phyloP scores from a whole-genome alignment of 2,888 invertebrate species.

The Cecidostiba fungosa region DNA sequence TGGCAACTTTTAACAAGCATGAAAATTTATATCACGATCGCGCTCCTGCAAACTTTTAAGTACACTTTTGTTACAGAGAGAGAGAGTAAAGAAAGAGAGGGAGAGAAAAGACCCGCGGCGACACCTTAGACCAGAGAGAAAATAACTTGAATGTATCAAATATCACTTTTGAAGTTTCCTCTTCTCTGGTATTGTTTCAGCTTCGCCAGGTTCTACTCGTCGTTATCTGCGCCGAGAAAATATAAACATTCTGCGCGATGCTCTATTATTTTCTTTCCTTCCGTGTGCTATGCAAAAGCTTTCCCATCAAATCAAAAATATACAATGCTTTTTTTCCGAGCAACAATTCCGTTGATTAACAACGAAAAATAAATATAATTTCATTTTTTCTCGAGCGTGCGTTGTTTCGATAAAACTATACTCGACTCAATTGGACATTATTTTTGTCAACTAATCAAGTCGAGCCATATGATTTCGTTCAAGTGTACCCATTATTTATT shows the following conservation, averaged over 20 bases:
- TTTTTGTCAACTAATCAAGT: too few species aligned
- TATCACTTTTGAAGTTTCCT: slow-evolving; percentile 57
- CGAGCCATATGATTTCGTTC: too few species aligned
- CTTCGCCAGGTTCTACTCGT: slow-evolving; percentile 14
- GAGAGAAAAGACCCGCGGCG: slow-evolving; percentile 60
- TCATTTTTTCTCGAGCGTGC: too few species aligned
- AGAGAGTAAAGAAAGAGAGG: slow-evolving; percentile 33
- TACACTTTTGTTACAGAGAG: slow-evolving; percentile 62
- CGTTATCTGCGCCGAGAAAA: neutral
- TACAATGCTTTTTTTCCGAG: too few species aligned
- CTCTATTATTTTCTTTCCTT: neutral
- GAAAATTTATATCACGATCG: slow-evolving; percentile 63
- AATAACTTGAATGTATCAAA: slow-evolving; percentile 61
- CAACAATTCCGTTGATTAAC: too few species aligned
- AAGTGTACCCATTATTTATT: too few species aligned
- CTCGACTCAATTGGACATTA: too few species aligned
- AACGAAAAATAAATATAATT: too few species aligned
- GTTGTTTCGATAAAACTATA: too few species aligned
- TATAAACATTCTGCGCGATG: slow-evolving; percentile 26
- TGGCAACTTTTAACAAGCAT: slow-evolving; percentile 62
- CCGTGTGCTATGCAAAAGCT: neutral
- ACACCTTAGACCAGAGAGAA: slow-evolving; percentile 64
- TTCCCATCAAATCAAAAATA: too few species aligned
- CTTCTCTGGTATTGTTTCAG: slow-evolving; percentile 41
- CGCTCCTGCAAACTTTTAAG: slow-evolving; percentile 55